Conservation (phyloP, 1,140 invertebrate genomes). For the Lucilia sericata region DNA sequence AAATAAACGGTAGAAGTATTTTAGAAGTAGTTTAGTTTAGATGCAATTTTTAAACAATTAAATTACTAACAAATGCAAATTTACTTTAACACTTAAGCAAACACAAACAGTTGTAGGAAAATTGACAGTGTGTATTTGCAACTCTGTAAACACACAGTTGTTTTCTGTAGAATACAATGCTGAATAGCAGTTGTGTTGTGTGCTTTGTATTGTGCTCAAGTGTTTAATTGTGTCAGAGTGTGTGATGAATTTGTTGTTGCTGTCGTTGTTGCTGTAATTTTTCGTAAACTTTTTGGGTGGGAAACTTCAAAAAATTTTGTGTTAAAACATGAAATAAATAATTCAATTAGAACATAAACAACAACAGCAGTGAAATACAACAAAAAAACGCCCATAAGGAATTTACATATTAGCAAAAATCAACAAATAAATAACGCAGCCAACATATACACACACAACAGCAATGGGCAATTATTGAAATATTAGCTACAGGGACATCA, state of each 20-base stretch:
- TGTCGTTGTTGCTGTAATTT: background rate
- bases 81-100: no score
- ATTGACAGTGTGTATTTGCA: background rate
- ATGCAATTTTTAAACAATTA: background rate
- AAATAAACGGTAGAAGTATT: background rate
- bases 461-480: no score
- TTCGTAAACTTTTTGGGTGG: conserved; percentile 9
- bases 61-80: background rate
- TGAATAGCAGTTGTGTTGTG: background rate
- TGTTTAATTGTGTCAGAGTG: background rate
- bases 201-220: background rate
- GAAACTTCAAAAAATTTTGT: conserved; percentile 14
- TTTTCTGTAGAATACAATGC: background rate
- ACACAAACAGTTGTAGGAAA: no score
- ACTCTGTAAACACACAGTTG: background rate
- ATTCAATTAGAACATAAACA: conserved; percentile 11
- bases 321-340: background rate
- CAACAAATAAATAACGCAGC: background rate
- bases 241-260: background rate
- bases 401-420: background rate
- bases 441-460: no score
- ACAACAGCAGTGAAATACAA: no score
- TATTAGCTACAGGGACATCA: no score
- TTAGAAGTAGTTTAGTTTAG: background rate
- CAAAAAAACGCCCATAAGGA: conserved; percentile 19